Evolutionary conservation across 1,140 invertebrate genomes (phyloP), one percentile per base, ranked within the genome.

Genomic region (Helicorthomorpha holstii): DNA sequence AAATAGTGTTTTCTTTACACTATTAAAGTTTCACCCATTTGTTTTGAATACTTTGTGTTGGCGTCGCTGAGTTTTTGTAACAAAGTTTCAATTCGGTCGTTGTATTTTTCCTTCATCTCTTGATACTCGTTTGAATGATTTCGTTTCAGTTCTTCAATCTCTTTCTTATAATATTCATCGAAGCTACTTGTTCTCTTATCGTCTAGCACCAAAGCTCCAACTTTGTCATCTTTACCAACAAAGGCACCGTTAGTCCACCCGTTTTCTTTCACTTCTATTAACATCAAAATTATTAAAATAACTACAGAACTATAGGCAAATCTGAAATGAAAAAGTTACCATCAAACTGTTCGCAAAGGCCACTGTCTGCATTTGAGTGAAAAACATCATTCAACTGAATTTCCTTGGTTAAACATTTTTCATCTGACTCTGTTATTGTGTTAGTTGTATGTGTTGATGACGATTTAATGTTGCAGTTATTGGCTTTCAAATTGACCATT

Each of bases 11-110:
- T 34, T 7, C 7, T 7, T 34, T 34, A 16, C n/a, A n/a, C n/a
- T n/a, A n/a, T n/a, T n/a, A n/a, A n/a, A n/a, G n/a, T n/a, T n/a
- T n/a, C n/a, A n/a, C n/a, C n/a, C n/a, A n/a, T 7, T 7, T 34
- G 29, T 7, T 7, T 7, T 25, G 50, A 54, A 60, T 60, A 71
- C 66, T 66, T 68, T 44, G 69, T 77, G 61, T 86, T 87, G 16
- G 83, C 77, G 61, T 88, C 85, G 49, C 80, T 76, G 41, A 88
- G 67, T 61, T 83, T 81, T 60, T 82, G 80, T 24, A 88, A 64
- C 53, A 88, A 67, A 24, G 77, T 76, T 63, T 88, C 75, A n/a
- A 76, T 66, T 65, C 82, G 82, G 58, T 85, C 81, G 66, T 86
- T 85, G 61, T 86, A 81, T 42, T 75, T 74, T 57, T 82, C 77